Percentiles rank a stretch among this genome's conserved stretches.
phyloP scores from a whole-genome alignment of 2,797 vertebrate genomes.

The Xenentodon cancila region DNA sequence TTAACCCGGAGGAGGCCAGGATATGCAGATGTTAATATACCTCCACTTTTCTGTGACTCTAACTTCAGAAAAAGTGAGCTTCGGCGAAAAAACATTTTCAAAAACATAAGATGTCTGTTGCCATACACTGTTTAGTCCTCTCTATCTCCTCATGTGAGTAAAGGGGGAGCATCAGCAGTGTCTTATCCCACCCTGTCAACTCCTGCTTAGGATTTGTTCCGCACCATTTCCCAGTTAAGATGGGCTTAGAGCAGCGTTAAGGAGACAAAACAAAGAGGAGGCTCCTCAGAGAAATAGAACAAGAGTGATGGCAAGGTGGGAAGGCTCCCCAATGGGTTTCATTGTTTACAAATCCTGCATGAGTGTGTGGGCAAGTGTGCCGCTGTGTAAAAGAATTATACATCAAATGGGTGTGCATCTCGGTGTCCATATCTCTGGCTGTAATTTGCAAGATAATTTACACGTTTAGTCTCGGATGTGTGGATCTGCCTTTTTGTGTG shows the following conservation, averaged over 20 bases:
- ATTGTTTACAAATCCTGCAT: constrained; percentile 47
- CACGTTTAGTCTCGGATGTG: constrained; percentile 2
- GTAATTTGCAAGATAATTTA: constrained; percentile 30
- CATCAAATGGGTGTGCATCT: not conserved
- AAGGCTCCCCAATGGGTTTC: constrained; percentile 43
- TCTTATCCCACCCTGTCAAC: constrained; percentile 69
- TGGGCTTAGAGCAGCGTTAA: constrained; percentile 75
- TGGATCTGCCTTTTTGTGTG: not conserved
- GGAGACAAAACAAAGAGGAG: constrained; percentile 67
- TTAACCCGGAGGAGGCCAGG: no score
- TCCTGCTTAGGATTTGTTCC: constrained; percentile 78
- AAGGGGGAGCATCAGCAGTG: constrained; percentile 32
- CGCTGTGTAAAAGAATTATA: not conserved
- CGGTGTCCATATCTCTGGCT: not conserved
- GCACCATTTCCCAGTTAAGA: constrained; percentile 78
- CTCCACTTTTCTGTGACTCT: no score
- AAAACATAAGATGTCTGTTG: not conserved
- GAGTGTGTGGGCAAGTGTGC: constrained; percentile 4
- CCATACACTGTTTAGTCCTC: constrained; percentile 1
- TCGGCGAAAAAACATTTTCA: not conserved
- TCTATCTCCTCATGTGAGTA: constrained; percentile 27
- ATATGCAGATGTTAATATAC: no score
- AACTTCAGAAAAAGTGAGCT: no score
- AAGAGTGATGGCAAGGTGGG: constrained; percentile 48
- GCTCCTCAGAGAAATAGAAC: constrained; percentile 53